These are phyloP conservation scores for Aulostomus chinensis DNA, from an alignment of 2,797 vertebrate species.

Conservation along the genomic window DNA sequence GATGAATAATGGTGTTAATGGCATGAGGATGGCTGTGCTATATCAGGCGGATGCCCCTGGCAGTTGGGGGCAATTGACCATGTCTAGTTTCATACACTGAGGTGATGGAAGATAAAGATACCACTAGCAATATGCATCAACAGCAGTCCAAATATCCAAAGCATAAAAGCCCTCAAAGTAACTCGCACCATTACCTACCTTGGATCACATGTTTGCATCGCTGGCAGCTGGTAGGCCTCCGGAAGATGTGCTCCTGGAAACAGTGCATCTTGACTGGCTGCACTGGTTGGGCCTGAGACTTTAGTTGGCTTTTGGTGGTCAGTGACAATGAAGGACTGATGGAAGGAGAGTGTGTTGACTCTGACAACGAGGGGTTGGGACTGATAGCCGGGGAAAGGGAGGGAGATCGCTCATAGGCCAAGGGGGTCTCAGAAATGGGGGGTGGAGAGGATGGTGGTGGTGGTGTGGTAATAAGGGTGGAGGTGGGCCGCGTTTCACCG, in stretches of 20 bases:
- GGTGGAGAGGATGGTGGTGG: constrained; percentile 63
- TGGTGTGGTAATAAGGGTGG: constrained; percentile 77
- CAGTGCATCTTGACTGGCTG: constrained; percentile 82
- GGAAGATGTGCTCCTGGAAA: constrained; percentile 92
- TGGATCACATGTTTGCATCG: constrained; percentile 89
- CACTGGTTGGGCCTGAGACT: constrained; percentile 65
- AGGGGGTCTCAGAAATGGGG: constrained; percentile 53
- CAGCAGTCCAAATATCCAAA: no score
- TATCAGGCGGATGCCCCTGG: no score
- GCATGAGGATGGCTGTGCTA: no score
- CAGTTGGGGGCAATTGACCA: no score
- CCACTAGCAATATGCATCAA: no score
- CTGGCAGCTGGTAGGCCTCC: constrained; percentile 85
- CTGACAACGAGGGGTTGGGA: constrained; percentile 72
- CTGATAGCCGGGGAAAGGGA: constrained; percentile 74
- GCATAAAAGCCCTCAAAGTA: no score
- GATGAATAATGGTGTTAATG: no score
- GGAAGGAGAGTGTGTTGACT: constrained; percentile 70
- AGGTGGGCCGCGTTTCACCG: constrained; percentile 76
- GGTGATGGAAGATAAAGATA: no score
- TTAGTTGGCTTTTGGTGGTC: constrained; percentile 64
- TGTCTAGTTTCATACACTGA: no score
- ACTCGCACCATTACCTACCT: constrained; percentile 67
- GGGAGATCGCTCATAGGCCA: constrained; percentile 70
- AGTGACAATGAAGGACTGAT: constrained; percentile 74